Evolutionary conservation across 2,113 vertebrate species (phyloP).

Genomic region (Puntigrus tetrazona): DNA sequence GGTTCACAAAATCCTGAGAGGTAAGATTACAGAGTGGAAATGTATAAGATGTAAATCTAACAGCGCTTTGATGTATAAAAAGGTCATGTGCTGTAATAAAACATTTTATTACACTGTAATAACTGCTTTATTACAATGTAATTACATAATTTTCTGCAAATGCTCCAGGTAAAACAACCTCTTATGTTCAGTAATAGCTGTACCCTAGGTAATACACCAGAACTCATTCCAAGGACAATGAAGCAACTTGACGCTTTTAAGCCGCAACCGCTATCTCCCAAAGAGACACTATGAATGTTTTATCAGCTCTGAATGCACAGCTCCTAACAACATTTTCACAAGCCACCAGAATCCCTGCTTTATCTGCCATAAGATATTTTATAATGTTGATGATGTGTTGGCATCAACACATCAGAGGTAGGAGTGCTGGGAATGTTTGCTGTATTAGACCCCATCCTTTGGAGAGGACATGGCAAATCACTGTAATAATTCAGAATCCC

Average conservation of each 20-base stretch:
- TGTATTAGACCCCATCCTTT: slow-evolving; percentile 41
- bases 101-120: no score
- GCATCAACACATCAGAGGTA: not conserved
- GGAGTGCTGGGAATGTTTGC: slow-evolving; percentile 37
- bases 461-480: slow-evolving; percentile 36
- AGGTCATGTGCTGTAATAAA: slow-evolving; percentile 18
- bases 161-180: not conserved
- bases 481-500: slow-evolving; percentile 55
- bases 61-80: slow-evolving; percentile 15
- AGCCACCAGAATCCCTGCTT: not conserved
- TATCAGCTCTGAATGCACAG: not conserved
- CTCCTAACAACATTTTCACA: not conserved
- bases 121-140: not conserved
- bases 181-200: not conserved
- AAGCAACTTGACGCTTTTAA: not conserved
- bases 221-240: not conserved
- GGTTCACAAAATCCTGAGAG: not conserved
- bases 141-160: not conserved
- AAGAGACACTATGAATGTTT: not conserved
- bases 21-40: not conserved
- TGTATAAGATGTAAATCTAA: not conserved
- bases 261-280: not conserved
- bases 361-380: not conserved
- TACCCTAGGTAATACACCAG: not conserved
- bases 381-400: slow-evolving; percentile 2